phyloP scores from a whole-genome alignment of 2,888 invertebrate species.

The Volucella inanis region DNA sequence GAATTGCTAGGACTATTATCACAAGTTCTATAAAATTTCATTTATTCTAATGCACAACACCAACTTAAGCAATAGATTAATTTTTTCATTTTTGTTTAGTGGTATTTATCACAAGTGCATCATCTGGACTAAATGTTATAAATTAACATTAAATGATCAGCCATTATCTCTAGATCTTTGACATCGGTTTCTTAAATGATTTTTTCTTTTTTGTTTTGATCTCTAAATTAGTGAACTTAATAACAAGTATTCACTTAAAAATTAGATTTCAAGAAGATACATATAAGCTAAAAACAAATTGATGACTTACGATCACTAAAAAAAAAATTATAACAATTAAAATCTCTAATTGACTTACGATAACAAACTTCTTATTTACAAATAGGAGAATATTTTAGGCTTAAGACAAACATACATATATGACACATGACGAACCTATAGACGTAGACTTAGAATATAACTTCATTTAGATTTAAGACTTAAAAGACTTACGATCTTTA shows the following conservation, averaged over 20 bases:
- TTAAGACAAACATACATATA: too few species aligned
- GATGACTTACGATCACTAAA: not conserved
- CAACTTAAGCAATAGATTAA: constrained; percentile 26
- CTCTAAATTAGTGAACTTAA: constrained; percentile 3
- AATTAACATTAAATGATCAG: too few species aligned
- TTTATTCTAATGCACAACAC: constrained; percentile 68
- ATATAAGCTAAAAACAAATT: not conserved
- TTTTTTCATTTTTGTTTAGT: constrained; percentile 12
- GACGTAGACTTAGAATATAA: not conserved
- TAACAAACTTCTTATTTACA: too few species aligned
- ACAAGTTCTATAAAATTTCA: constrained; percentile 58
- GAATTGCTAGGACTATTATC: constrained; percentile 70
- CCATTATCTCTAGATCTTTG: not conserved
- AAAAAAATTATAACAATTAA: not conserved
- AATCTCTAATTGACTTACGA: too few species aligned
- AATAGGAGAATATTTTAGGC: too few species aligned
- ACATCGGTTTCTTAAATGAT: not conserved
- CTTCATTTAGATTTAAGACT: not conserved
- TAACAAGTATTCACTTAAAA: not conserved
- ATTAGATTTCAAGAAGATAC: not conserved
- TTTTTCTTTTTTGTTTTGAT: constrained; percentile 10
- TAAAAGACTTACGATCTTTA: constrained; percentile 15
- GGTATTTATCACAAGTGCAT: constrained; percentile 62
- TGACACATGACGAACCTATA: too few species aligned
- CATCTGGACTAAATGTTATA: too few species aligned